Evolutionary conservation across 2,888 invertebrate genomes (phyloP).

Genomic region (Heteropelma amictum): DNA sequence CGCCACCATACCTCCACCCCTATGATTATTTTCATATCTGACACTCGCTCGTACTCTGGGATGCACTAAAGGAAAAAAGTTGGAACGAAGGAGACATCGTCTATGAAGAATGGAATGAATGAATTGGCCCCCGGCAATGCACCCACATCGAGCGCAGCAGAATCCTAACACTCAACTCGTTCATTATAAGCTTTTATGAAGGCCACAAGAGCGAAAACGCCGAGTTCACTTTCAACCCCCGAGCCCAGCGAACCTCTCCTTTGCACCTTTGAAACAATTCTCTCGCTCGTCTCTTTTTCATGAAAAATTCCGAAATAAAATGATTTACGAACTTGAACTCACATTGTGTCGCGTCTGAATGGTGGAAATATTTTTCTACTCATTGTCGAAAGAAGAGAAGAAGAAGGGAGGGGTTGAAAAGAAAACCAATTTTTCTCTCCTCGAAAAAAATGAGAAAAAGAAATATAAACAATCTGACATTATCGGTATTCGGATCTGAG

Average conservation of each 20-base stretch:
- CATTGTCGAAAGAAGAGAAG: too few relatives aligned
- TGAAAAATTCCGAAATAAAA: constrained; percentile 43
- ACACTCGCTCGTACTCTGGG: background rate
- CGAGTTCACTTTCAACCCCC: constrained; percentile 29
- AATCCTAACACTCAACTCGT: constrained; percentile 3
- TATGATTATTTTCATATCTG: constrained; percentile 35
- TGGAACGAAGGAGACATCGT: constrained; percentile 38
- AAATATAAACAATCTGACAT: constrained; percentile 1
- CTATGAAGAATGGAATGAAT: constrained; percentile 38
- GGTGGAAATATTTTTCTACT: too few relatives aligned
- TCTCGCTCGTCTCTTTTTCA: constrained; percentile 26
- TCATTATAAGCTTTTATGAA: constrained; percentile 29
- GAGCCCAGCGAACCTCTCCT: background rate
- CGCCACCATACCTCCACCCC: background rate
- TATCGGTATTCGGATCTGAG: background rate
- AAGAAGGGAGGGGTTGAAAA: too few relatives aligned
- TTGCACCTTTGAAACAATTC: background rate
- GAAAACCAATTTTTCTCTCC: too few relatives aligned
- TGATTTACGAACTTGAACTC: too few relatives aligned
- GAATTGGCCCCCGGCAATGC: constrained; percentile 41
- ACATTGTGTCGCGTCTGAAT: too few relatives aligned
- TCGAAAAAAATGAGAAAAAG: constrained; percentile 8
- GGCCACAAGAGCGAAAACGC: constrained; percentile 38
- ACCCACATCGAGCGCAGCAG: constrained; percentile 8
- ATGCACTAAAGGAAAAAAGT: constrained; percentile 19